A percentile compares a stretch with the other conserved stretches of the same genome.
phyloP scores from a whole-genome alignment of 2,113 vertebrate genomes.

The human (Homo sapiens) region GRCh38 chr1:163947501-163948000 shows the following conservation, averaged over 20 bases:
- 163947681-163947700: too few relatives aligned
- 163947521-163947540: neutral
- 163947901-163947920: neutral
- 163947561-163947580: rapidly evolving
- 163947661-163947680: neutral
- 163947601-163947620: neutral
- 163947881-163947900: neutral
- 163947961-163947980: neutral
- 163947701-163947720: neutral
- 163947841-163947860: neutral
- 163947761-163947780: neutral
- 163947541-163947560: neutral
- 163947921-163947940: neutral
- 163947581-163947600: neutral
- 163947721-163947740: neutral
- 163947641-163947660: neutral
- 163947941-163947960: neutral
- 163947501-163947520: neutral
- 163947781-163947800: neutral
- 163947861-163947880: neutral
- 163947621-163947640: neutral
- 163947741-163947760: neutral
- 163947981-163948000: neutral
- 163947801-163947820: neutral
- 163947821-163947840: neutral